Evolutionary conservation across 2,113 vertebrate species (phyloP).

Genomic region (Nettapus auritus): DNA sequence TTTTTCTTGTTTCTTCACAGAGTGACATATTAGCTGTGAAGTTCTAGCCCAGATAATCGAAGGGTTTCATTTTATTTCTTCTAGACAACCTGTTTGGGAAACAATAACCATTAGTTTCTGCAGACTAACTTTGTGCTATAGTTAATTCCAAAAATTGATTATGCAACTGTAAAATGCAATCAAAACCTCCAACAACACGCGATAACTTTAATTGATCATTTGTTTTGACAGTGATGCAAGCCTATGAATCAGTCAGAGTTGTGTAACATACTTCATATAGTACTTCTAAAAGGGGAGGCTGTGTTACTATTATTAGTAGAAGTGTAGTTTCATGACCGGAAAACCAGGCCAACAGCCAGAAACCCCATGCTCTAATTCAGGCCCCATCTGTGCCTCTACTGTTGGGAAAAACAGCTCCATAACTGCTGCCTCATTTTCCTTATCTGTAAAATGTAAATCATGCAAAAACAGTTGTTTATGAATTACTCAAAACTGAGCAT

Average conservation of each 20-base stretch:
- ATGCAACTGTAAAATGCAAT: neutral
- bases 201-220: constrained; percentile 45
- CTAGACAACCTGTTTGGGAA: neutral
- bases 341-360: constrained; percentile 18
- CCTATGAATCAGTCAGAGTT: constrained; percentile 18
- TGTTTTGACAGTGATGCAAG: constrained; percentile 46
- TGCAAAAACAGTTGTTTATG: neutral
- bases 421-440: constrained; percentile 28
- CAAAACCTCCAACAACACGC: neutral
- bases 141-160: neutral
- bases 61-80: neutral
- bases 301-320: constrained; percentile 45
- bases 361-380: neutral
- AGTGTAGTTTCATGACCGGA: neutral
- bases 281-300: constrained; percentile 33
- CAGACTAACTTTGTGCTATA: neutral
- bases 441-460: neutral
- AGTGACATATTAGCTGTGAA: neutral
- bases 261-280: constrained; percentile 19
- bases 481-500: neutral
- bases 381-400: neutral
- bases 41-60: neutral
- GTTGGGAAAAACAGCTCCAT: neutral
- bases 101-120: neutral
- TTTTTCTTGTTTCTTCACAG: neutral